phyloP scores from a whole-genome alignment of 2,797 vertebrate genomes.

The Diplodus puntazzo region DNA sequence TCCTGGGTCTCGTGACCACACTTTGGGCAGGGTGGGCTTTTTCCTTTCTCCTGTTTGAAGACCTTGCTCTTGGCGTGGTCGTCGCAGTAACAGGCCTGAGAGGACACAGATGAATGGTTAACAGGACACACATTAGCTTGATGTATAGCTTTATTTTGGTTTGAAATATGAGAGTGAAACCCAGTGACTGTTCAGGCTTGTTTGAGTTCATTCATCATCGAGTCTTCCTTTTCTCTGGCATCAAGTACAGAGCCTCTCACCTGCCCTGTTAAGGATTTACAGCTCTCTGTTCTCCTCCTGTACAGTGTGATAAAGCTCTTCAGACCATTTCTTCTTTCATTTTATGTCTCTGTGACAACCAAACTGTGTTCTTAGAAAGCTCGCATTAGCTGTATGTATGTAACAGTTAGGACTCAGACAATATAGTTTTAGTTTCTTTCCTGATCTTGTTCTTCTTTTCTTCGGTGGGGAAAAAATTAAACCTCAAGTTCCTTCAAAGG shows the following conservation, averaged over 20 bases:
- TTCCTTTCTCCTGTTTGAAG: conserved; percentile 97
- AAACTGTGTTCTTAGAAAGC: not conserved
- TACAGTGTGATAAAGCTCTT: not conserved
- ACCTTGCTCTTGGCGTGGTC: conserved; percentile 97
- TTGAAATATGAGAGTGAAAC: not conserved
- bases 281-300: not conserved
- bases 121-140: not conserved
- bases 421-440: too few relatives aligned
- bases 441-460: too few relatives aligned
- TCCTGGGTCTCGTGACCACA: conserved; percentile 98
- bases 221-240: not conserved
- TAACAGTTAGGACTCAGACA: too few relatives aligned
- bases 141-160: not conserved
- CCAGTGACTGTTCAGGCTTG: not conserved
- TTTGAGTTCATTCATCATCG: not conserved
- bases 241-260: too few relatives aligned
- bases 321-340: not conserved
- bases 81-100: conserved; percentile 95
- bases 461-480: too few relatives aligned
- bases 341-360: not conserved
- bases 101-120: not conserved
- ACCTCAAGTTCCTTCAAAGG: too few relatives aligned
- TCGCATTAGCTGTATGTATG: too few relatives aligned
- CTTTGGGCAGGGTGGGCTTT: conserved; percentile 95
- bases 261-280: not conserved